Percentiles rank a stretch among this genome's conserved stretches.
Conservation (phyloP, 2,113 vertebrate genomes). For the Epinephelus lanceolatus region DNA sequence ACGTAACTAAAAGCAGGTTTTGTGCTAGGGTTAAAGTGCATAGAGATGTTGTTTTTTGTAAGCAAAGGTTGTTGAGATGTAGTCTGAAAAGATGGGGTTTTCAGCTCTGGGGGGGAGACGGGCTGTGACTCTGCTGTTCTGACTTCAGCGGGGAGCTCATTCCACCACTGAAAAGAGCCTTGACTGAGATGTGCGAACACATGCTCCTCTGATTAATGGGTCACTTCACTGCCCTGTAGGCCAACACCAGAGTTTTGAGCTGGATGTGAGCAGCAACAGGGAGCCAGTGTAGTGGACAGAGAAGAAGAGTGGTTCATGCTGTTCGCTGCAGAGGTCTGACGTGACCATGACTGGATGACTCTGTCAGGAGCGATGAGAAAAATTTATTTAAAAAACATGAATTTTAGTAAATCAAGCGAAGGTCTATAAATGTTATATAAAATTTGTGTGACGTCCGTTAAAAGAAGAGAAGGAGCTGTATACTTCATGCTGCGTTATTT, state of each 20-base stretch:
- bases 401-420: not conserved
- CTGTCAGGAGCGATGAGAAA: not conserved
- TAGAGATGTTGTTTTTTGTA: not conserved
- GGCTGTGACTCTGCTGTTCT: not conserved
- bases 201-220: not conserved
- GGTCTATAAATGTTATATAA: not conserved
- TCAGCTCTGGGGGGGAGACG: not conserved
- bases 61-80: not conserved
- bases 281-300: not conserved
- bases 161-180: conserved; percentile 3
- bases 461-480: not conserved
- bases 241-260: not conserved
- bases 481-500: not conserved
- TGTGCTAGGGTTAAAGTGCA: not conserved
- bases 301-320: not conserved
- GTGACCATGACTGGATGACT: not conserved
- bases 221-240: not conserved
- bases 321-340: not conserved
- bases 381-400: not conserved
- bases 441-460: not conserved
- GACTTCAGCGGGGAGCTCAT: not conserved
- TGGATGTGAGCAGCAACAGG: not conserved
- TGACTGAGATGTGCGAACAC: not conserved
- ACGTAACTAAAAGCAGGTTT: not conserved
- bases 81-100: not conserved